These are phyloP conservation scores for Podarcis muralis DNA, from an alignment of 2,113 vertebrate species.

Conservation along the genomic window DNA sequence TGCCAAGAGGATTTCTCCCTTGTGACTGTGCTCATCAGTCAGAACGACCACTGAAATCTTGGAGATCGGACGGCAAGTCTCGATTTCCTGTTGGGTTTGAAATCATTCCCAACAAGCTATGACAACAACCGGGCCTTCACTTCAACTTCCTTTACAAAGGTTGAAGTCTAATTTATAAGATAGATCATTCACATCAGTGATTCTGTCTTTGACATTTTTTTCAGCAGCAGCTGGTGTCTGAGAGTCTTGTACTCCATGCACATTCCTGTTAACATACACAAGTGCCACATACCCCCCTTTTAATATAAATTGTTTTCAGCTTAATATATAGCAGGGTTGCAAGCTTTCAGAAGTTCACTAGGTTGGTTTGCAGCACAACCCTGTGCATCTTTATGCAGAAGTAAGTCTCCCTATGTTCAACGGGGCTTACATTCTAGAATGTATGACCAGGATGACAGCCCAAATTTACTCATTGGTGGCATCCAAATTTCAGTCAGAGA, in stretches of 20 bases:
- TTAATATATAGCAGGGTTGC: background rate
- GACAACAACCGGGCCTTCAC: conserved; percentile 69
- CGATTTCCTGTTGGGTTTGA: conserved; percentile 65
- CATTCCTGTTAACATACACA: background rate
- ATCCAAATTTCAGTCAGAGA: background rate
- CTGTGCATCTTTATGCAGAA: background rate
- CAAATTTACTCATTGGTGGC: background rate
- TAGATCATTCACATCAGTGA: conserved; percentile 68
- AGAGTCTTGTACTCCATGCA: conserved; percentile 48
- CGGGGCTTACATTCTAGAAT: background rate
- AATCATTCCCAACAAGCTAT: conserved; percentile 74
- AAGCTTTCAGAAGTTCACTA: background rate
- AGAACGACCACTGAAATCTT: conserved; percentile 66
- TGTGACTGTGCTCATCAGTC: conserved; percentile 56
- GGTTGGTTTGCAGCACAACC: background rate
- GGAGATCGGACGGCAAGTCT: conserved; percentile 43
- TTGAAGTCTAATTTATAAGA: conserved; percentile 78
- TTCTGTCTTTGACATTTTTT: conserved; percentile 56
- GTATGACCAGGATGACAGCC: background rate
- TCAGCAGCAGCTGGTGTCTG: conserved; percentile 55
- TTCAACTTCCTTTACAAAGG: conserved; percentile 67
- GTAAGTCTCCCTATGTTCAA: background rate
- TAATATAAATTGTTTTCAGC: background rate
- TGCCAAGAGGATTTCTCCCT: conserved; percentile 40
- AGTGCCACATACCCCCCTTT: background rate